These are phyloP conservation scores for Chitala chitala DNA, from an alignment of 2,113 vertebrate species.

Conservation along the genomic window DNA sequence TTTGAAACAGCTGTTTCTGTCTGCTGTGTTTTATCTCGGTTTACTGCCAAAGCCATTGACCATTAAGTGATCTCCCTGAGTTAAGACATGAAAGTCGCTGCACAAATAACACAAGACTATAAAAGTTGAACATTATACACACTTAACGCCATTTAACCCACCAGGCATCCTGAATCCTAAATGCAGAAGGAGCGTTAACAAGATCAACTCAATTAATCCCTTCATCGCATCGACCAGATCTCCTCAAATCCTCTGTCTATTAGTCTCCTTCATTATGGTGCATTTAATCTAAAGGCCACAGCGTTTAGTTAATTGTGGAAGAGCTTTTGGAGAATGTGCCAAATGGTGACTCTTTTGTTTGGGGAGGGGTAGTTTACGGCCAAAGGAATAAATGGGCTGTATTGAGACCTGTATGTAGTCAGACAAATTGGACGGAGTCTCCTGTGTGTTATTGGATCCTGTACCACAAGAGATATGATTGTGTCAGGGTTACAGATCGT, in stretches of 20 bases:
- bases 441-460: conserved; percentile 47
- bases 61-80: no score
- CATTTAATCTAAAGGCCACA: background rate
- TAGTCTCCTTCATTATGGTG: background rate
- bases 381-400: background rate
- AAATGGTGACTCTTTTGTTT: background rate
- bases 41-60: background rate
- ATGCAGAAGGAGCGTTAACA: background rate
- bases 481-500: conserved; percentile 52
- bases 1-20: background rate
- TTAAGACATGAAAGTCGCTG: no score
- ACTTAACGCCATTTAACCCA: background rate
- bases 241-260: background rate
- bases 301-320: conserved; percentile 3
- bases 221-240: background rate
- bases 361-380: no score
- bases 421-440: conserved; percentile 43
- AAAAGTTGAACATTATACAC: background rate
- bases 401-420: conserved; percentile 28
- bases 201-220: background rate
- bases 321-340: background rate
- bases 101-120: background rate
- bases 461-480: conserved; percentile 53
- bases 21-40: background rate
- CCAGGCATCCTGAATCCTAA: background rate